phyloP scores from a whole-genome alignment of 2,797 vertebrate species.

The Syndactyla subalaris region DNA sequence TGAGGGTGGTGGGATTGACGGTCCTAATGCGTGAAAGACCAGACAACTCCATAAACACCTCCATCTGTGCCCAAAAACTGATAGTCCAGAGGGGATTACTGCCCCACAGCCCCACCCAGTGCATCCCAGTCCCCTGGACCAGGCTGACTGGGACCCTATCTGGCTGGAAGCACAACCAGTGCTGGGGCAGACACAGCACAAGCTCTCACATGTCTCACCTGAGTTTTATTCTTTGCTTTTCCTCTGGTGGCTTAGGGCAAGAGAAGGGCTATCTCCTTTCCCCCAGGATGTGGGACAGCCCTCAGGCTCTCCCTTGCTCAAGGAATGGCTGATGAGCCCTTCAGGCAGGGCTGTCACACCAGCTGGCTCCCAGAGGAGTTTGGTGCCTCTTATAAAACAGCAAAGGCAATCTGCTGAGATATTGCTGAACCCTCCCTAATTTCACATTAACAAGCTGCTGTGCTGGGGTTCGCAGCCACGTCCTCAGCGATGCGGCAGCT shows the following conservation, averaged over 20 bases:
- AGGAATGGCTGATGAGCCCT: not conserved
- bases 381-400: accelerated
- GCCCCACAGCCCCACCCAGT: not conserved
- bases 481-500: not conserved
- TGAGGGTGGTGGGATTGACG: not conserved
- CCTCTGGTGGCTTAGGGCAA: not conserved
- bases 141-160: not conserved
- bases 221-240: not conserved
- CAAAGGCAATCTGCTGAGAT: not conserved
- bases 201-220: not conserved
- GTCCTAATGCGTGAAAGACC: not conserved
- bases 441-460: slow-evolving; percentile 12
- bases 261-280: not conserved
- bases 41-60: not conserved
- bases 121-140: not conserved
- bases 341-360: not conserved
- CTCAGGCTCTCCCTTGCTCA: not conserved
- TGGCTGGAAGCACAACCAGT: not conserved
- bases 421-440: not conserved
- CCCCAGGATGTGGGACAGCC: not conserved
- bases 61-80: not conserved
- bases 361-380: not conserved
- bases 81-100: not conserved
- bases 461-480: not conserved
- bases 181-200: not conserved